A percentile compares a stretch with the other conserved stretches of the same genome.
Conservation (phyloP, 2,888 invertebrate species). For the Empis livida region DNA sequence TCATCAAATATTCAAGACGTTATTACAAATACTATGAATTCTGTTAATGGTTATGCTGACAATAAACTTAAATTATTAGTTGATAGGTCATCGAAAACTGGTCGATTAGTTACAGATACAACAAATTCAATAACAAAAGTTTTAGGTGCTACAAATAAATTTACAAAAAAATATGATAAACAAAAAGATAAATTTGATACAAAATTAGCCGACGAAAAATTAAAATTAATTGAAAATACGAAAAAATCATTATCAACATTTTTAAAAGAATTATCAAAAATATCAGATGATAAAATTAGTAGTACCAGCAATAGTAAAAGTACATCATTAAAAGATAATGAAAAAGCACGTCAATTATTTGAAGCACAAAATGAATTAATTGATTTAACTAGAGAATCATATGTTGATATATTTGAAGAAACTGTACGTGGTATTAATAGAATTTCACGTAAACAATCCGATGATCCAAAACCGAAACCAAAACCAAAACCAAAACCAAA, state of each 20-base stretch:
- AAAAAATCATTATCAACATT: slow-evolving; percentile 5
- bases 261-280: slow-evolving; percentile 4
- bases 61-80: slow-evolving; percentile 5
- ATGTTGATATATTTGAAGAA: not conserved
- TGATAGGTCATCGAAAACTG: slow-evolving; percentile 5
- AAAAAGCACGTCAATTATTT: slow-evolving; percentile 1
- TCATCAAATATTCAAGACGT: not conserved
- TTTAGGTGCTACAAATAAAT: slow-evolving; percentile 1
- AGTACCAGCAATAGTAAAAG: no score
- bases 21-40: not conserved
- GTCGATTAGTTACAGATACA: slow-evolving; percentile 4
- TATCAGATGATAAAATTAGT: not conserved
- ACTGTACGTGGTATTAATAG: slow-evolving; percentile 2
- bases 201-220: slow-evolving; percentile 1
- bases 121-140: slow-evolving; percentile 5
- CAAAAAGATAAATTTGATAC: slow-evolving; percentile 2
- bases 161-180: slow-evolving; percentile 2
- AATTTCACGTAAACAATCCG: not conserved
- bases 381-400: slow-evolving; percentile 2
- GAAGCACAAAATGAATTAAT: slow-evolving; percentile 4
- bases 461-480: no score
- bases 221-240: slow-evolving; percentile 6
- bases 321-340: not conserved
- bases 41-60: not conserved
- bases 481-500: no score